Evolutionary conservation across 2,888 invertebrate species (phyloP), one percentile per base, ranked within the genome.

Genomic region (Pegoplata infirma): DNA sequence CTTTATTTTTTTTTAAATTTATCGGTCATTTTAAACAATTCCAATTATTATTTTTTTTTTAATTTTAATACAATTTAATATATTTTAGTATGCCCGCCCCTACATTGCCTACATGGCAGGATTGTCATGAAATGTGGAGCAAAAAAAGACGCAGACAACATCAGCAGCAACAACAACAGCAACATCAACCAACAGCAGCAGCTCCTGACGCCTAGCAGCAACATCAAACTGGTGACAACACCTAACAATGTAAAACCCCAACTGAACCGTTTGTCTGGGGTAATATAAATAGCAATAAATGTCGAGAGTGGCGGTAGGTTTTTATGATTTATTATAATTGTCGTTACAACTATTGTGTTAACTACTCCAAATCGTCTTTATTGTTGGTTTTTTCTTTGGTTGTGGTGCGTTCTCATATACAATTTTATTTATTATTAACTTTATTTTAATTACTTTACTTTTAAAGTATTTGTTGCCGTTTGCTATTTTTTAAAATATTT

Each of bases 71-170:
- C 2, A n/a, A n/a, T 10, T 56, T 32, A 17, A 67, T 80, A 79
- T 77, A 82, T 84, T 88, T 44, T 88, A 96, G 96, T 90, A 96
- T 96, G 94, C 91, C 94, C 59, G 93, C 94, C 0, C 95, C 96
- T 0, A 93, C 94, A 88, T 90, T 99, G 82, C 98, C 98, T 0
- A 96, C 95, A 28, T 97, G 97, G 94, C 98, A 99, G 90, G 99
- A 99, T 90, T 99, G 99, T 89, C 99, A 99, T 91, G 99, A 99
- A 90, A 92, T 99, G 87, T 99, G 99, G 98, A 97, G 97, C 85
- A 99, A 99, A 90, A 96, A 96, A 88, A 93, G 97, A n/a, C 93
- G 97, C 83, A 91, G 94, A 28, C 95, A 95, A 88, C 92, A 95
- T 86, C 92, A 95, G 51, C 96, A 88, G 67, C 88, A 88, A 44